Evolutionary conservation across 1,140 invertebrate genomes (phyloP).

Genomic region (Bemisia tabaci): DNA sequence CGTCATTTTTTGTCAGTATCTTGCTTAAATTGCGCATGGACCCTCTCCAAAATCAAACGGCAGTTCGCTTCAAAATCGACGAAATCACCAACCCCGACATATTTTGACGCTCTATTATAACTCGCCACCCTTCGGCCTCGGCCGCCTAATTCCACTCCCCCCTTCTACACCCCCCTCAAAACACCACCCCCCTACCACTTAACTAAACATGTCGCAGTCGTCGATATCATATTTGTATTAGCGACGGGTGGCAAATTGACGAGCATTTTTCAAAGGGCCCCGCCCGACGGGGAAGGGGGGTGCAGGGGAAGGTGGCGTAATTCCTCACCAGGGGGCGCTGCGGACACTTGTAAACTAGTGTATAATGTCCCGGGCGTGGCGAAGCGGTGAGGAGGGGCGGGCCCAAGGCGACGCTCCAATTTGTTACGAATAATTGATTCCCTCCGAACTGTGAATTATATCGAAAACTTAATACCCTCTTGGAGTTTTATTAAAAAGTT

Average conservation of each 20-base stretch:
- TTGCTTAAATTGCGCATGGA: too few species aligned
- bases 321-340: background rate
- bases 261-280: background rate
- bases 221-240: background rate
- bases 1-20: too few species aligned
- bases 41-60: too few species aligned
- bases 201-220: background rate
- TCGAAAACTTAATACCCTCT: background rate
- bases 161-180: too few species aligned
- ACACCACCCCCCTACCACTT: background rate
- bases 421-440: background rate
- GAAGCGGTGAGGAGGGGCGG: too few species aligned
- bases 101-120: too few species aligned
- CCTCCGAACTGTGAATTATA: background rate
- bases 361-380: background rate
- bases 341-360: background rate
- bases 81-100: too few species aligned
- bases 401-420: background rate
- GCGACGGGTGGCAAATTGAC: background rate
- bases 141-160: too few species aligned
- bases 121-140: too few species aligned
- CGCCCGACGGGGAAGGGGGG: too few species aligned
- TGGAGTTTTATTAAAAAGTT: background rate
- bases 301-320: background rate
- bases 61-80: too few species aligned